Percentiles rank a stretch among this genome's conserved stretches.
Conservation (phyloP, 2,888 invertebrate species). For the Parasteatoda lunata region DNA sequence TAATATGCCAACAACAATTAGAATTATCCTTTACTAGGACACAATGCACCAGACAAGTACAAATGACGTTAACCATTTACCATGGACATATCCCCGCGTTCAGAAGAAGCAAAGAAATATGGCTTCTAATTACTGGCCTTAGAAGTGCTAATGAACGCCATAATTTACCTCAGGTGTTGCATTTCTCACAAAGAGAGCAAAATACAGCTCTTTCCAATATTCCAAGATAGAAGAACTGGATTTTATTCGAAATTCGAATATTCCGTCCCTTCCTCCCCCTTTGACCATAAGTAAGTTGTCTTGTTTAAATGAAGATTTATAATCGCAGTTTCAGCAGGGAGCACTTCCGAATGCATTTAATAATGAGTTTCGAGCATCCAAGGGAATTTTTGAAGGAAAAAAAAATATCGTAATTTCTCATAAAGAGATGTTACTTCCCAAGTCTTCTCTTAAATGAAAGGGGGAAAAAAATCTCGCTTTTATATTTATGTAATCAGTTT, state of each 20-base stretch:
- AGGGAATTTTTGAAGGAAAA: neutral
- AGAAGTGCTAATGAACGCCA: constrained; percentile 61
- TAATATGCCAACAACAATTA: constrained; percentile 51
- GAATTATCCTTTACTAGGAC: constrained; percentile 19
- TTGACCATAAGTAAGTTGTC: constrained; percentile 11
- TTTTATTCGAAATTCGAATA: constrained; percentile 33
- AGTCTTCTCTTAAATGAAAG: no score
- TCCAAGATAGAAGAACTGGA: neutral
- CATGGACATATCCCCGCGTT: constrained; percentile 29
- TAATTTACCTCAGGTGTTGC: constrained; percentile 65
- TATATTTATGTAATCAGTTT: no score
- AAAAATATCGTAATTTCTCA: neutral
- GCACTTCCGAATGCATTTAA: neutral
- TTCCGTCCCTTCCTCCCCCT: constrained; percentile 13
- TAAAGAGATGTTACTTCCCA: neutral
- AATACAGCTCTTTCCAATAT: constrained; percentile 15
- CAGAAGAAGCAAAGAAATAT: constrained; percentile 58
- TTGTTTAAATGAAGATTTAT: constrained; percentile 8
- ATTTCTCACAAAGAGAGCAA: constrained; percentile 44
- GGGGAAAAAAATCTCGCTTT: no score
- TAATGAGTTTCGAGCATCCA: neutral
- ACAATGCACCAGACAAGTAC: constrained; percentile 33
- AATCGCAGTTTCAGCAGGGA: neutral
- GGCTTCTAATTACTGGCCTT: constrained; percentile 63
- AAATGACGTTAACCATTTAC: constrained; percentile 43